These are phyloP conservation scores for Drosophila parvula DNA, from an alignment of 1,140 invertebrate species.

Conservation along the genomic window DNA sequence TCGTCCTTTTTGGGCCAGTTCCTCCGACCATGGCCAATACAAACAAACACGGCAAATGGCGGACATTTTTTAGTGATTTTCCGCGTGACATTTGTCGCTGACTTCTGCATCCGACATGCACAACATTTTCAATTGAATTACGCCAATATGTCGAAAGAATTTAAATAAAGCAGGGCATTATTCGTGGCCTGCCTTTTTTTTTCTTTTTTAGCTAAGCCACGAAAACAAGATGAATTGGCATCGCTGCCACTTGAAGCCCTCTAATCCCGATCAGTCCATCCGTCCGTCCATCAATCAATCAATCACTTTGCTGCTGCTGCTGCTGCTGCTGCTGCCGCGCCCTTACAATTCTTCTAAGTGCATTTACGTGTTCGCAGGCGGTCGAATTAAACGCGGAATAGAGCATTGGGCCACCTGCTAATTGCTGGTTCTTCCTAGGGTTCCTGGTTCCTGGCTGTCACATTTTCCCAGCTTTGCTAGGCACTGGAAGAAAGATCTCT, in stretches of 20 bases:
- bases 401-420: constrained; percentile 18
- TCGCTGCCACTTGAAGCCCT: constrained; percentile 22
- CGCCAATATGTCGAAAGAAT: constrained; percentile 30
- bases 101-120: constrained; percentile 46
- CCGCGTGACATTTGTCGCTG: constrained; percentile 38
- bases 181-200: background rate
- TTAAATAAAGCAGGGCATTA: background rate
- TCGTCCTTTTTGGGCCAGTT: constrained; percentile 22
- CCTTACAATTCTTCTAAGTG: constrained; percentile 55
- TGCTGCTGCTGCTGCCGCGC: background rate
- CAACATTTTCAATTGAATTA: constrained; percentile 52
- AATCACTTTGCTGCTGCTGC: constrained; percentile 24
- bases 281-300: constrained; percentile 54
- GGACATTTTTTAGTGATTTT: constrained; percentile 58
- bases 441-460: background rate
- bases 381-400: constrained; percentile 17
- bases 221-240: constrained; percentile 30
- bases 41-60: constrained; percentile 16
- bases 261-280: constrained; percentile 42
- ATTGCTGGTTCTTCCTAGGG: background rate
- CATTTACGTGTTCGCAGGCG: constrained; percentile 65
- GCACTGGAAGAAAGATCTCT: background rate
- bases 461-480: background rate
- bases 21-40: constrained; percentile 10
- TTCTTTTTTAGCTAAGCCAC: background rate